phyloP scores from a whole-genome alignment of 2,113 vertebrate genomes.

The Poicephalus meyeri region DNA sequence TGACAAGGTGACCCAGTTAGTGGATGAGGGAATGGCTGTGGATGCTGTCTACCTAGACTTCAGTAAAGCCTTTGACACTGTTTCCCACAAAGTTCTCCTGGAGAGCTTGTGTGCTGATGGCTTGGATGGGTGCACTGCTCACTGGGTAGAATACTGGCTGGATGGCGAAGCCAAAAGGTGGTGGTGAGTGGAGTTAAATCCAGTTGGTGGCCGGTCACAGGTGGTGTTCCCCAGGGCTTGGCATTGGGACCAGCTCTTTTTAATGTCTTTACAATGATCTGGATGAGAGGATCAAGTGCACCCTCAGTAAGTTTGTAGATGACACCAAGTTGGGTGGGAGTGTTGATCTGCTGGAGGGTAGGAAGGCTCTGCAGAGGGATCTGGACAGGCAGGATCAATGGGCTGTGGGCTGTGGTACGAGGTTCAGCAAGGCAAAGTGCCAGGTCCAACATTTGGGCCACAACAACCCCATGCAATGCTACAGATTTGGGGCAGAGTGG shows the following conservation, averaged over 20 bases:
- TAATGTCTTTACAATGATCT: neutral
- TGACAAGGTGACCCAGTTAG: neutral
- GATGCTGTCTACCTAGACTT: neutral
- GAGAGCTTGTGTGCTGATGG: neutral
- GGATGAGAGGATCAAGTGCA: accelerated
- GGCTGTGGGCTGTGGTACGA: accelerated
- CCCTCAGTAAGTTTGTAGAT: neutral
- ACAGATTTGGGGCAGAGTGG: neutral
- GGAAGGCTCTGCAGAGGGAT: neutral
- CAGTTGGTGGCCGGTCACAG: neutral
- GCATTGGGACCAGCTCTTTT: neutral
- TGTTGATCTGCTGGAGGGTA: neutral
- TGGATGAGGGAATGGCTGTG: neutral
- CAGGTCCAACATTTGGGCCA: neutral
- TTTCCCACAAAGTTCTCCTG: neutral
- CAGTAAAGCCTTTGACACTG: neutral
- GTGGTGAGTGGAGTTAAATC: neutral
- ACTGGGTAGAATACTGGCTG: neutral
- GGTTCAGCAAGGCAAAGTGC: neutral
- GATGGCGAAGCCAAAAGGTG: neutral
- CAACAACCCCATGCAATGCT: neutral
- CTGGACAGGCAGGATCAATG: neutral
- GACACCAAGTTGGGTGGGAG: accelerated
- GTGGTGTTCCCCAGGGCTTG: neutral
- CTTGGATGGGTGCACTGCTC: neutral